Conservation (phyloP, 1,140 invertebrate genomes). For the Plectrocnemia conspersa region DNA sequence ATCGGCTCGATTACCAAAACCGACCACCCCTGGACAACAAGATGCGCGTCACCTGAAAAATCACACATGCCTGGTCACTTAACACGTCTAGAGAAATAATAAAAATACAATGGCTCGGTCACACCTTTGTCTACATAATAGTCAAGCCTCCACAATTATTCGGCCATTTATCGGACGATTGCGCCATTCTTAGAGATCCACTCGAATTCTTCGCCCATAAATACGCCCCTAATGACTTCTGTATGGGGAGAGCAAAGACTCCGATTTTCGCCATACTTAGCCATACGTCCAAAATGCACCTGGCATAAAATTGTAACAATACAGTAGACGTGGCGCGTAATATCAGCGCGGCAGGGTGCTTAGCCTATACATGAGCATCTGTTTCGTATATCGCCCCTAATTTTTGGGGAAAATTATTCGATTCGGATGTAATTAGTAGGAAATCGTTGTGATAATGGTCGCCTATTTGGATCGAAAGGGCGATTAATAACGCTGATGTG, state of each 20-base stretch:
- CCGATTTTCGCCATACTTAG: not conserved
- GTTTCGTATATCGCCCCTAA: too few relatives aligned
- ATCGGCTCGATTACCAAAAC: too few relatives aligned
- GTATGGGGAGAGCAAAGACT: not conserved
- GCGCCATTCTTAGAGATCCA: slow-evolving; percentile 6
- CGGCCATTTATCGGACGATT: slow-evolving; percentile 31
- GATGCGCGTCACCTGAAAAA: too few relatives aligned
- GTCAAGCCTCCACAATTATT: slow-evolving; percentile 25
- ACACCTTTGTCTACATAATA: slow-evolving; percentile 13
- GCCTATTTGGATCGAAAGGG: too few relatives aligned
- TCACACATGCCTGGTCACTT: slow-evolving; percentile 8
- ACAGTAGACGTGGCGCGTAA: not conserved
- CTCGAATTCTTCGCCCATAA: slow-evolving; percentile 19
- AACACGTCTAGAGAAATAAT: not conserved
- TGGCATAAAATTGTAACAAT: slow-evolving; percentile 5
- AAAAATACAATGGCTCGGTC: slow-evolving; percentile 2
- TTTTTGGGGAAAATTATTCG: too few relatives aligned
- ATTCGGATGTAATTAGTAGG: too few relatives aligned
- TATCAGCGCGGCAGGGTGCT: not conserved
- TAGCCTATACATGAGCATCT: not conserved
- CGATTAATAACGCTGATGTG: too few relatives aligned
- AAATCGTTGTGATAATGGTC: too few relatives aligned
- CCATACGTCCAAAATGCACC: slow-evolving; percentile 2
- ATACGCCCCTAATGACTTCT: slow-evolving; percentile 30
- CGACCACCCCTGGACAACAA: too few relatives aligned